Conservation (phyloP, 2,797 vertebrate species). For the Poecilia gillii region DNA sequence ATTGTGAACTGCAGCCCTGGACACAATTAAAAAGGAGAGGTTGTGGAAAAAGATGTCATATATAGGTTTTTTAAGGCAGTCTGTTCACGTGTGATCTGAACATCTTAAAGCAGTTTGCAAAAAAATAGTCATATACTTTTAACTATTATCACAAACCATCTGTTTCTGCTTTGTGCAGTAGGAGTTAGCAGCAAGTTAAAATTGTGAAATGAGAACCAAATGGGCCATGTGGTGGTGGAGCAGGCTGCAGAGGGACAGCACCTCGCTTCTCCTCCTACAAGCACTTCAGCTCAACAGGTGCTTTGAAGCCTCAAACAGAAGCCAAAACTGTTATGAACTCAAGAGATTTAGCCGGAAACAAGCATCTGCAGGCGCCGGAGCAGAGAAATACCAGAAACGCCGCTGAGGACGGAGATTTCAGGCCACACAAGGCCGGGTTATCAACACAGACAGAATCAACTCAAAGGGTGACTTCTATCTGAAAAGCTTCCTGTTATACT, state of each 20-base stretch:
- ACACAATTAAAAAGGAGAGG: background rate
- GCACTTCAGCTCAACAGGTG: slow-evolving; percentile 76
- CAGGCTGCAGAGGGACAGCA: slow-evolving; percentile 64
- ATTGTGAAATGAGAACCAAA: slow-evolving; percentile 84
- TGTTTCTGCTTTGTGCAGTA: slow-evolving; percentile 75
- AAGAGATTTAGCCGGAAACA: slow-evolving; percentile 44
- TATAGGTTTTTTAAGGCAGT: slow-evolving; percentile 14
- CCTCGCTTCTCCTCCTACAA: slow-evolving; percentile 46
- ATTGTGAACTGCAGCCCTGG: background rate
- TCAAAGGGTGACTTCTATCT: slow-evolving; percentile 53
- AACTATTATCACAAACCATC: slow-evolving; percentile 69
- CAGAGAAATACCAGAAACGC: slow-evolving; percentile 60
- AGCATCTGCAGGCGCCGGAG: slow-evolving; percentile 54
- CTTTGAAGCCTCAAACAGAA: slow-evolving; percentile 52
- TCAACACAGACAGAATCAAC: slow-evolving; percentile 25
- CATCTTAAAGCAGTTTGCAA: slow-evolving; percentile 49
- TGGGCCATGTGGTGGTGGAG: slow-evolving; percentile 72
- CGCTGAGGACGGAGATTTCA: background rate
- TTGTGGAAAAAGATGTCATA: background rate
- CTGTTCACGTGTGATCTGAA: slow-evolving; percentile 51
- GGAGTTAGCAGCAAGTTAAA: slow-evolving; percentile 80
- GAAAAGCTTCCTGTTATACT: slow-evolving; percentile 68
- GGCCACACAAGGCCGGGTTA: slow-evolving; percentile 15
- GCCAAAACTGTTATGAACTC: slow-evolving; percentile 59
- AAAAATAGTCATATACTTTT: slow-evolving; percentile 46